These are phyloP conservation scores for Cettia cetti DNA, from an alignment of 2,113 vertebrate genomes.

Conservation along the genomic window DNA sequence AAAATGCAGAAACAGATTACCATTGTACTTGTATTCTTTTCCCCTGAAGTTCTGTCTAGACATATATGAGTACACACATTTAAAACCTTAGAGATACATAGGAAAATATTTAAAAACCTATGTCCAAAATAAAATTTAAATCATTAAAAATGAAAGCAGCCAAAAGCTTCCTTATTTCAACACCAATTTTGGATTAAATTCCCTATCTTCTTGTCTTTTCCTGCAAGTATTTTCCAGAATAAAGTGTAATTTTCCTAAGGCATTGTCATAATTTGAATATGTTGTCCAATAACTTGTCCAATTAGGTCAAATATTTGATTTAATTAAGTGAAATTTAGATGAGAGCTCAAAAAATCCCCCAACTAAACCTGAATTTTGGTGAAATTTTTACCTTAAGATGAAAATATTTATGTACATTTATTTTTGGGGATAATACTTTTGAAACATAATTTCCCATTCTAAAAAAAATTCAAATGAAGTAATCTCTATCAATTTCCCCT, in stretches of 20 bases:
- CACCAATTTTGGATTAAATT: background rate
- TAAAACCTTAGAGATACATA: background rate
- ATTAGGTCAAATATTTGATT: background rate
- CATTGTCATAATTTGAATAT: background rate
- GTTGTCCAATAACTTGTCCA: background rate
- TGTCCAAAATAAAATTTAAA: background rate
- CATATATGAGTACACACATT: background rate
- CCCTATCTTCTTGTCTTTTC: background rate
- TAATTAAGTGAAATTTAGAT: background rate
- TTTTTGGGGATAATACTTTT: slow-evolving; percentile 11
- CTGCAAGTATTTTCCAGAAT: background rate
- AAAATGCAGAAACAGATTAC: background rate
- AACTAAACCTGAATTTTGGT: background rate
- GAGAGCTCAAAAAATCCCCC: rapidly evolving
- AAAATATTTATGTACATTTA: background rate
- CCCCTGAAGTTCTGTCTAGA: background rate
- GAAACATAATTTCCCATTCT: slow-evolving; percentile 29
- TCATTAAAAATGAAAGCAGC: background rate
- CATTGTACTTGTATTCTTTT: background rate
- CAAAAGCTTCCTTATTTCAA: background rate
- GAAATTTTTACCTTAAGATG: background rate
- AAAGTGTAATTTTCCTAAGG: background rate
- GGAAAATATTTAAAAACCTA: background rate
- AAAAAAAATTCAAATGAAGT: slow-evolving; percentile 4
- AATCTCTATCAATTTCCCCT: slow-evolving; percentile 47